These are phyloP conservation scores for Arion vulgaris DNA, from an alignment of 1,140 invertebrate genomes.

Conservation along the genomic window DNA sequence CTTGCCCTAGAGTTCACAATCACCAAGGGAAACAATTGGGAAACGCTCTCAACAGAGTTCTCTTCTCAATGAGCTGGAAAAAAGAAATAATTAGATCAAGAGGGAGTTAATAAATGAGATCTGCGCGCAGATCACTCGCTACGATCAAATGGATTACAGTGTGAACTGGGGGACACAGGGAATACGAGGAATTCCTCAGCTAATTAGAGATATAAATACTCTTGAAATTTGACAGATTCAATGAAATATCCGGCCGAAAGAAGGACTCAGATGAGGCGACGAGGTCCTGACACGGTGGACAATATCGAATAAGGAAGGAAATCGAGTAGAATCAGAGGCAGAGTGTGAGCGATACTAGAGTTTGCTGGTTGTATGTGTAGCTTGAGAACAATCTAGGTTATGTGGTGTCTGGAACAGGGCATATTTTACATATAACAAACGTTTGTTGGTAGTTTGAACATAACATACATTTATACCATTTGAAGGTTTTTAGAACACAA, in stretches of 20 bases:
- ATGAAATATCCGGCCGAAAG: constrained; percentile 2
- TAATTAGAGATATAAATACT: constrained; percentile 37
- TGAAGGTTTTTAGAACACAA: too few species aligned
- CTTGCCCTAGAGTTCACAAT: not conserved
- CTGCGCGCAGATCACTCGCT: not conserved
- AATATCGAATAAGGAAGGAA: not conserved
- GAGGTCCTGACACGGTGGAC: not conserved
- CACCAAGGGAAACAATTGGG: not conserved
- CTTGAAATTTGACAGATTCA: constrained; percentile 34
- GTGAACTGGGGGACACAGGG: not conserved
- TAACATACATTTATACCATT: too few species aligned
- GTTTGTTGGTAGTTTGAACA: too few species aligned
- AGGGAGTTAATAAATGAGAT: constrained; percentile 15
- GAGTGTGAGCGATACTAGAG: too few species aligned
- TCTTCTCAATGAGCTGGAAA: not conserved
- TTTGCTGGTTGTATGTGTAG: too few species aligned
- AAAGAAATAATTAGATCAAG: constrained; percentile 19
- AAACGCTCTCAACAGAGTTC: not conserved
- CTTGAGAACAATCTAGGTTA: too few species aligned
- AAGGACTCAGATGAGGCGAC: not conserved
- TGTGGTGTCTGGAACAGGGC: too few species aligned
- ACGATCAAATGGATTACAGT: constrained; percentile 19
- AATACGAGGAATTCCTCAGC: constrained; percentile 2
- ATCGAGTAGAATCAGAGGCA: not conserved
- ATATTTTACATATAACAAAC: too few species aligned